Conservation (phyloP, 2,888 invertebrate genomes). For the Lochmaea capreae region DNA sequence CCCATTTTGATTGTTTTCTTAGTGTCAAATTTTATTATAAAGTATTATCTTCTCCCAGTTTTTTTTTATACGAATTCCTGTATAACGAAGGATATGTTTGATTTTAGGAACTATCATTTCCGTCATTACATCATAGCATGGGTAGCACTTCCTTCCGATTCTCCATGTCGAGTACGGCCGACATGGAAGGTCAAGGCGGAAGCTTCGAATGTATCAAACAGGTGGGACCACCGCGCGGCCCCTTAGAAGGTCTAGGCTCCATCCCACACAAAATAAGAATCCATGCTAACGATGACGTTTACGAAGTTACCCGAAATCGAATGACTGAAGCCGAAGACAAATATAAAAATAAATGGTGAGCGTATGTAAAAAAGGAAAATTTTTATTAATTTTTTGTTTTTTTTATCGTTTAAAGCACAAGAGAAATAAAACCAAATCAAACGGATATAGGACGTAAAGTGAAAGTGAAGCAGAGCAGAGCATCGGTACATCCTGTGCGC, state of each 20-base stretch:
- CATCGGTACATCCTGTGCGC: slow-evolving; percentile 50
- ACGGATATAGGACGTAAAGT: slow-evolving; percentile 90
- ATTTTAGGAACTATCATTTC: slow-evolving; percentile 82
- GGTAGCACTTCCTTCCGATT: slow-evolving; percentile 77
- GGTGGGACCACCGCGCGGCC: slow-evolving; percentile 66
- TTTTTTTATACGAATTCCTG: too few relatives aligned
- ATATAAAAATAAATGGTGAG: slow-evolving; percentile 92
- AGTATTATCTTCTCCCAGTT: too few relatives aligned
- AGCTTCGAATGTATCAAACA: slow-evolving; percentile 92
- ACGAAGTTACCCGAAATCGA: slow-evolving; percentile 90
- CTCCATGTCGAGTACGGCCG: slow-evolving; percentile 81
- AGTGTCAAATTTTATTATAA: too few relatives aligned
- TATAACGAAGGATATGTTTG: slow-evolving; percentile 33
- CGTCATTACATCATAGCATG: slow-evolving; percentile 69
- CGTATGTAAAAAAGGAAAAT: background rate
- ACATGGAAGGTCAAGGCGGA: slow-evolving; percentile 86
- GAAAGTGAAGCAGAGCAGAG: slow-evolving; percentile 74
- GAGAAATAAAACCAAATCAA: slow-evolving; percentile 93
- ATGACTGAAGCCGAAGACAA: slow-evolving; percentile 93
- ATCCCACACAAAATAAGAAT: slow-evolving; percentile 91
- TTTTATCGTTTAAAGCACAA: slow-evolving; percentile 70
- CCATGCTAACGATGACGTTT: slow-evolving; percentile 95
- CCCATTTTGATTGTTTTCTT: too few relatives aligned
- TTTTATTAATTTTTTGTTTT: background rate
- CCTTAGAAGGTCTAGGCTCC: slow-evolving; percentile 86